Base-by-base conservation (phyloP, 2,113 vertebrate species). In the Bombycilla garrulus region DNA sequence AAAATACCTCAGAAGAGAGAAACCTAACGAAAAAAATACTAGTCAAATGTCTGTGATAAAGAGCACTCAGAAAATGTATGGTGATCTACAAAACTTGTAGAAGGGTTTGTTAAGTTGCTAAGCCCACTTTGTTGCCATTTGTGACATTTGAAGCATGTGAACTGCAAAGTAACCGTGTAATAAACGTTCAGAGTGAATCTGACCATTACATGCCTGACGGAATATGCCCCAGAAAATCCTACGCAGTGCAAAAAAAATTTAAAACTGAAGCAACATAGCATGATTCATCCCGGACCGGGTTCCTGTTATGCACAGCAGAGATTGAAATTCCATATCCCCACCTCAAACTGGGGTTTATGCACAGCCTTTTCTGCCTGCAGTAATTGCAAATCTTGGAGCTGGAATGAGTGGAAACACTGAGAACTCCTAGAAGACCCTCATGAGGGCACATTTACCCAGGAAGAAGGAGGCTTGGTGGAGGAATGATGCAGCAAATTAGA, bases 241-340 rank as follows among this genome's bases (percentile, higher is more conserved):
- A 93, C 90, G 77, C 94, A 91, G 86, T 36, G 50, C 57, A 87
- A 92, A 95, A 94, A 92, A 95, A 81, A 64, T 53, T 66, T 61
- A 56, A 92, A 90, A 87, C 80, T 4, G 1, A 92, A 95, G 85
- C 81, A 90, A 92, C 76, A 94, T 18, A 92, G 86, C 40, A 92
- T 96, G 96, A 97, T 92, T 96, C 94, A 97, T 96, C 86, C 73
- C 45, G 7, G 90, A 86, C 93, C 81, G 95, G 80, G 93, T 94
- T 97, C 93, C 94, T 96, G 93, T 96, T 96, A 92, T 92, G 92
- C 77, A 95, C 79, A 60, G 93, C 88, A 95, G 94, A 96, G 94
- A 95, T 38, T 90, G 92, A 95, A 93, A 96, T 94, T 92, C 90
- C 93, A 94, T 92, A 86, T 84, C 94, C 89, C 92, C 88, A 88